These are phyloP conservation scores for Euplexia lucipara DNA, from an alignment of 2,888 invertebrate species.

Conservation along the genomic window DNA sequence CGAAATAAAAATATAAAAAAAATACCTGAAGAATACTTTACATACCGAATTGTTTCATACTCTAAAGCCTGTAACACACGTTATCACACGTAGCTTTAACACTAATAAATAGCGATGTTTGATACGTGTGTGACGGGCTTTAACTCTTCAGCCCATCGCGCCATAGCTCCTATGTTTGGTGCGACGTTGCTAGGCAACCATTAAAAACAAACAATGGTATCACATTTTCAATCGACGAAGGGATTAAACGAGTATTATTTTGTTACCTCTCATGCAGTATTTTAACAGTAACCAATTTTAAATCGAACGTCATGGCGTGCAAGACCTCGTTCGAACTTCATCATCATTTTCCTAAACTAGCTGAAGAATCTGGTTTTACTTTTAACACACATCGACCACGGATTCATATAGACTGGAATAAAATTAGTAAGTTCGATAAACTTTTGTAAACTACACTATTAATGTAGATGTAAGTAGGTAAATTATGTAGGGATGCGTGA, in stretches of 20 bases:
- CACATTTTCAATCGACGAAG: conserved; percentile 8
- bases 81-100: background rate
- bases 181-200: conserved; percentile 62
- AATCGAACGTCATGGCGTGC: conserved; percentile 76
- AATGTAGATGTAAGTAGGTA: too few relatives aligned
- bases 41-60: too few relatives aligned
- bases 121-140: background rate
- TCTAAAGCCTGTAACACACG: background rate
- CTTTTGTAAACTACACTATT: background rate
- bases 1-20: too few relatives aligned
- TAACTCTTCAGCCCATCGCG: background rate
- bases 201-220: conserved; percentile 53
- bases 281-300: conserved; percentile 5
- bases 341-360: conserved; percentile 93
- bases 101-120: too few relatives aligned
- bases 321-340: conserved; percentile 90
- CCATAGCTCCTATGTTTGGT: background rate
- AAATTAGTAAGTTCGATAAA: conserved; percentile 90
- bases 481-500: background rate
- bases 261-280: background rate
- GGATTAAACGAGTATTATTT: conserved; percentile 10
- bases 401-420: conserved; percentile 92
- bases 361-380: conserved; percentile 93
- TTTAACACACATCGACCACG: conserved; percentile 92
- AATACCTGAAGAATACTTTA: too few relatives aligned